Evolutionary conservation across 2,888 invertebrate species (phyloP), one percentile per base, ranked within the genome.

Genomic region (Acrocyrtus sp.): DNA sequence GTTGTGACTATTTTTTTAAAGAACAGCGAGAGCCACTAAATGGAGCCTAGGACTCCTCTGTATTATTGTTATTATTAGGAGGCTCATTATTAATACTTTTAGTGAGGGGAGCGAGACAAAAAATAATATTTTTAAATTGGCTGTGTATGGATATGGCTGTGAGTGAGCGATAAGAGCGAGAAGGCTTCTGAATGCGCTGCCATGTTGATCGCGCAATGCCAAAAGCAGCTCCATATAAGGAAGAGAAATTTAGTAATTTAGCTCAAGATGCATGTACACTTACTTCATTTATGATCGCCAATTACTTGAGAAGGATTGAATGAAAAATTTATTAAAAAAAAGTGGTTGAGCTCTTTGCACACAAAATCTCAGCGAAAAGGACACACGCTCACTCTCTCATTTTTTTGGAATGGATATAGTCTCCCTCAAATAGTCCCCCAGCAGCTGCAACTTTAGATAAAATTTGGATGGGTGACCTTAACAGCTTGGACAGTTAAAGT

Each of bases 161-260:
- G 24, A 3, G 17, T 17, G 26, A 50, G 22, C 29, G 53, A 56
- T 41, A 56, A 56, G 34, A 24, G 56, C n/a, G 21, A 39, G 60
- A 21, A 51, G 53, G 47, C 57, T 29, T 70, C 57, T 39, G 50
- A 69, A 61, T 61, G 62, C 45, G n/a, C n/a, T n/a, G n/a, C n/a
- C n/a, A n/a, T n/a, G n/a, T n/a, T n/a, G n/a, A n/a, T n/a, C n/a
- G n/a, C n/a, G n/a, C n/a, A 70, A 65, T 65, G 72, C 65, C 65
- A 72, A 69, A 72, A 60, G 60, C 15, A 58, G 66, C 34, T 67
- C 72, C 72, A 27, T 61, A 66, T 72, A 67, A 43, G 66, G 72
- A n/a, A 19, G 39, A 27, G 66, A 66, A 66, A 70, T 72, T 67
- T 62, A 65, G 65, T 65, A 60, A 65, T 72, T 56, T 66, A 43